Percentiles rank a stretch among this genome's conserved stretches.
Evolutionary conservation across 1,140 invertebrate genomes (phyloP).

Genomic region (Tenebrio molitor): DNA sequence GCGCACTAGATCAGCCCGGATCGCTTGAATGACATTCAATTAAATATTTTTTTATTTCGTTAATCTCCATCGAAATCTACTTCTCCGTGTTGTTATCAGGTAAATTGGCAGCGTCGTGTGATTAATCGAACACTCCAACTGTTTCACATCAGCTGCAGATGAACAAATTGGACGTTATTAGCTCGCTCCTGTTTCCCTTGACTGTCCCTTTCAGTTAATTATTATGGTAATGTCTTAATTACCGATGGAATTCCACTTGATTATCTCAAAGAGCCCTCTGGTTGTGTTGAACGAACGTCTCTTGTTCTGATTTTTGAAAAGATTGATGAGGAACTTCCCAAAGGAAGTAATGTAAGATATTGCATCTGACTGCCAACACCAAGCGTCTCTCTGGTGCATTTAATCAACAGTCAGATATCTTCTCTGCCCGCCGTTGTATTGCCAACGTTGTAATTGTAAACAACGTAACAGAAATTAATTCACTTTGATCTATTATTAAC

Average conservation of each 20-base stretch:
- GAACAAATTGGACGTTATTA: slow-evolving; percentile 23
- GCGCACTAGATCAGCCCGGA: not conserved
- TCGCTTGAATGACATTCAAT: not conserved
- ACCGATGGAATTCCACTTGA: slow-evolving; percentile 11
- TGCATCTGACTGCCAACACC: slow-evolving; percentile 15
- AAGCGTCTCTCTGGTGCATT: not conserved
- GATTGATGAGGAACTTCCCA: slow-evolving; percentile 27
- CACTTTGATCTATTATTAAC: not conserved
- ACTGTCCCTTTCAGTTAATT: slow-evolving; percentile 11
- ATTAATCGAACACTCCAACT: slow-evolving; percentile 19
- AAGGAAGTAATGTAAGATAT: slow-evolving; percentile 24
- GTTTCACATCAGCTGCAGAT: not conserved
- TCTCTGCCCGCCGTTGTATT: not conserved
- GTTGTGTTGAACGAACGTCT: not conserved
- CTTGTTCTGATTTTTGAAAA: slow-evolving; percentile 16
- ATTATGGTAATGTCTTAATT: slow-evolving; percentile 38
- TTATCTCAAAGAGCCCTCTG: not conserved
- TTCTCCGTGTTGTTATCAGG: no score
- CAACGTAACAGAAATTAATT: not conserved
- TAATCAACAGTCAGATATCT: slow-evolving; percentile 10
- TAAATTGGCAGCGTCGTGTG: not conserved
- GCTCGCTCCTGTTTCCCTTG: slow-evolving; percentile 3
- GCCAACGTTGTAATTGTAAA: slow-evolving; percentile 8
- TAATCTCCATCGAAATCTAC: no score
- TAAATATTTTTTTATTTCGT: no score